Base-by-base conservation (phyloP, 2,888 invertebrate genomes). In the Axea sp. region DNA sequence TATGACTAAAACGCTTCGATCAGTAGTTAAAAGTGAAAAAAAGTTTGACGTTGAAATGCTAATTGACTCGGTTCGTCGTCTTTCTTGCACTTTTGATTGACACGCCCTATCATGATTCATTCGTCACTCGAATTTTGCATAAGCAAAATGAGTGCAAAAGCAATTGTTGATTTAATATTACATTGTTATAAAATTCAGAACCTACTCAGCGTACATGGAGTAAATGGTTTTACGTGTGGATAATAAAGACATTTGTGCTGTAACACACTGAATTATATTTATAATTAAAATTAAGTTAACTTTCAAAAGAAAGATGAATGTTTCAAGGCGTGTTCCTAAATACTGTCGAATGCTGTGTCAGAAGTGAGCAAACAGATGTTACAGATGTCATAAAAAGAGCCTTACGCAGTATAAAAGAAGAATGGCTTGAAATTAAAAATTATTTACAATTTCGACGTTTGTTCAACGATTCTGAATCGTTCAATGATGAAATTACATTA, bases 41-140 rank as follows among this genome's bases (percentile, higher is more conserved):
- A 24, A 24, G 7, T 24, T 24, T 1, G 24, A 24, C 7, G 3
- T 24, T 24, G 24, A 24, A 24, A 35, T 35, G 3, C 15, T 35
- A 35, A 35, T 35, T 35, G 41, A 43, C 24, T 11, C 26, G n/a
- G 12, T 19, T 24, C 6, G 15, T 14, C 5, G 6, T 6, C 2
- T 39, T 39, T 39, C 7, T 22, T 39, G 7, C 22, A 47, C 35
- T 31, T 55, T 39, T 55, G n/a, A n/a, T n/a, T n/a, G n/a, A n/a
- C n/a, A 9, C 14, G 17, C 41, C 55, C 55, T 35, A 57, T 43
- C 41, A 57, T 57, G 55, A 57, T 57, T 57, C 55, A 57, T 57
- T 41, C 17, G 35, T 7, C 17, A 39, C 5, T 30, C n/a, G 15
- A 26, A 15, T 45, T 30, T 9, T 45, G 30, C 45, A 43, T 17